Conservation (phyloP, 2,113 vertebrate species). For the Columba janthina region DNA sequence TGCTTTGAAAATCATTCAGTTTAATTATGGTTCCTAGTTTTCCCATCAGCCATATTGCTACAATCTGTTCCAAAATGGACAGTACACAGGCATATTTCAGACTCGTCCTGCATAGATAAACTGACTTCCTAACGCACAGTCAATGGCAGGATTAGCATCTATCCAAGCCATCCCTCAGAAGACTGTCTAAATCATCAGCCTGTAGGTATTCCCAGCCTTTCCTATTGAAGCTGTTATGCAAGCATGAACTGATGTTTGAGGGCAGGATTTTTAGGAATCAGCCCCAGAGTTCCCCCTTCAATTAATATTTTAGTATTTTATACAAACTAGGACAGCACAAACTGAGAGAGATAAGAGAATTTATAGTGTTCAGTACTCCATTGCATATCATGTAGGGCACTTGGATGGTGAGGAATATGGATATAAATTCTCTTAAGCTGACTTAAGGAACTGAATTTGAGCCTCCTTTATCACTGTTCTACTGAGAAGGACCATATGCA, state of each 20-base stretch:
- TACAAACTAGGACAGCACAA: not conserved
- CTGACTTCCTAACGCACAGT: not conserved
- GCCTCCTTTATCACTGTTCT: not conserved
- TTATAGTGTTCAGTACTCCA: not conserved
- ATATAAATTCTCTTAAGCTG: not conserved
- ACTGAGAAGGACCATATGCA: not conserved
- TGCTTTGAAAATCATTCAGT: not conserved
- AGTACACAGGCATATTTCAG: not conserved
- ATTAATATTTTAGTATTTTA: not conserved
- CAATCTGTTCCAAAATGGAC: not conserved
- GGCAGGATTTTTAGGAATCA: not conserved
- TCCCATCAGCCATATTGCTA: not conserved
- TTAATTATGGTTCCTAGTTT: not conserved
- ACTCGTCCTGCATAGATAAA: not conserved
- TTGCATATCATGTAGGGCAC: not conserved
- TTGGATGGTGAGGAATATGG: not conserved
- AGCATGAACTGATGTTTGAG: not conserved
- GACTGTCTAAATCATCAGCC: not conserved
- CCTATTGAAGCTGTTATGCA: not conserved
- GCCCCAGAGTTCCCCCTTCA: not conserved
- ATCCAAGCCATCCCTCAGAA: not conserved
- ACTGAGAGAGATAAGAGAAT: not conserved
- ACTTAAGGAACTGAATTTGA: not conserved
- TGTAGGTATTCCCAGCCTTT: not conserved
- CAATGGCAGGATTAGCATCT: not conserved